Conservation (phyloP, 1,140 invertebrate species). For the Anthonomus grandis region DNA sequence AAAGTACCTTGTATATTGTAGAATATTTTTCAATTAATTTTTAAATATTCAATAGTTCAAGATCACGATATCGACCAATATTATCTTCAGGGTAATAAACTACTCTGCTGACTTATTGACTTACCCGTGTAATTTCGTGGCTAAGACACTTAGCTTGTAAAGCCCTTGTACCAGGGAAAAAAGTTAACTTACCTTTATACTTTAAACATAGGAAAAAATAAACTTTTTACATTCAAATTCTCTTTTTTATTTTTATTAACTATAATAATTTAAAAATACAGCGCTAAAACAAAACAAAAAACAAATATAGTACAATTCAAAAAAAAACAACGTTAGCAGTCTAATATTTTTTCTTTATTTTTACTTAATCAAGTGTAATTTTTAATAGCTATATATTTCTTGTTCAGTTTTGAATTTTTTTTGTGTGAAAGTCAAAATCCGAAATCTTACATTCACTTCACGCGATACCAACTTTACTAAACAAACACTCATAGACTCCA, state of each 20-base stretch:
- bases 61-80: no score
- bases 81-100: no score
- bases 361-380: conserved; percentile 19
- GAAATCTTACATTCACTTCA: no score
- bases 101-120: no score
- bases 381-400: conserved; percentile 20
- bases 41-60: no score
- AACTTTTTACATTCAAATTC: conserved; percentile 2
- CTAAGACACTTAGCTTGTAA: no score
- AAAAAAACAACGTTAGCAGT: conserved; percentile 40
- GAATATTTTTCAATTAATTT: no score
- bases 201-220: no score
- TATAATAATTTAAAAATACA: conserved; percentile 44
- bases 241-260: conserved; percentile 35
- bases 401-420: conserved; percentile 2
- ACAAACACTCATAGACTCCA: no score
- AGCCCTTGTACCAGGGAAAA: not conserved
- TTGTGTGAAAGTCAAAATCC: not conserved
- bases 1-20: no score
- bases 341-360: conserved; percentile 27
- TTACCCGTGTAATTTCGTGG: no score
- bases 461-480: no score
- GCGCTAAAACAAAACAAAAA: conserved; percentile 36
- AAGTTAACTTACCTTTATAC: not conserved
- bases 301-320: conserved; percentile 34